Conservation (phyloP, 1,140 invertebrate species). For the Drosophila albomicans region DNA sequence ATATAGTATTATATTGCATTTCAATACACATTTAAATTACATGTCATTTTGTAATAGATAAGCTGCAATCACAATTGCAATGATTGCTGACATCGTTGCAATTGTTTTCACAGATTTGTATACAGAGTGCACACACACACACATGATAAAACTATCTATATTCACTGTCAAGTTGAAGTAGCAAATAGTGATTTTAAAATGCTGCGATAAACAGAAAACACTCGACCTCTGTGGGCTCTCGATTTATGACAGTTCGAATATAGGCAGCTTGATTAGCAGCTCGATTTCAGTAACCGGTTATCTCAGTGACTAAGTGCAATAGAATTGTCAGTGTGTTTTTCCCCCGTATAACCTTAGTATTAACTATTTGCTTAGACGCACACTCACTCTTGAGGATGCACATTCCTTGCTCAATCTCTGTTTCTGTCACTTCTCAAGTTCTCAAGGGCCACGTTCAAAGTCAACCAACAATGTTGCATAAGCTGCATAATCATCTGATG, state of each 20-base stretch:
- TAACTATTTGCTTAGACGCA: constrained; percentile 22
- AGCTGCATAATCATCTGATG: constrained; percentile 40
- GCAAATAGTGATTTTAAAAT: constrained; percentile 1
- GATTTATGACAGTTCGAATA: constrained; percentile 48
- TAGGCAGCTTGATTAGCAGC: constrained; percentile 41
- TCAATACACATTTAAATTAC: constrained; percentile 61
- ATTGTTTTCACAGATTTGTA: constrained; percentile 18
- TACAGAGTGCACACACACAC: background rate
- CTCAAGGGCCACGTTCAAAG: constrained; percentile 54
- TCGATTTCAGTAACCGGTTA: constrained; percentile 54
- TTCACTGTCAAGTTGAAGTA: constrained; percentile 56
- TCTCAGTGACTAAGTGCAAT: constrained; percentile 60
- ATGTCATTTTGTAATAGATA: constrained; percentile 54
- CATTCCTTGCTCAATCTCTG: constrained; percentile 46
- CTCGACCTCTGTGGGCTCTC: constrained; percentile 42
- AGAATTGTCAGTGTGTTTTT: constrained; percentile 16
- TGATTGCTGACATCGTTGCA: constrained; percentile 23
- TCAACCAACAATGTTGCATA: constrained; percentile 39
- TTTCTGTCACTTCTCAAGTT: constrained; percentile 1
- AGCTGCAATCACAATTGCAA: constrained; percentile 47
- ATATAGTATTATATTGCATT: constrained; percentile 39
- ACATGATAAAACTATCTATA: constrained; percentile 1
- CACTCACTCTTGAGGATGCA: constrained; percentile 55
- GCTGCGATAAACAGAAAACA: constrained; percentile 4
- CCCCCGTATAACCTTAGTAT: constrained; percentile 24